Percentiles rank a stretch among this genome's conserved stretches.
phyloP scores from a whole-genome alignment of 1,140 invertebrate genomes.

The Dufourea novaeangliae region DNA sequence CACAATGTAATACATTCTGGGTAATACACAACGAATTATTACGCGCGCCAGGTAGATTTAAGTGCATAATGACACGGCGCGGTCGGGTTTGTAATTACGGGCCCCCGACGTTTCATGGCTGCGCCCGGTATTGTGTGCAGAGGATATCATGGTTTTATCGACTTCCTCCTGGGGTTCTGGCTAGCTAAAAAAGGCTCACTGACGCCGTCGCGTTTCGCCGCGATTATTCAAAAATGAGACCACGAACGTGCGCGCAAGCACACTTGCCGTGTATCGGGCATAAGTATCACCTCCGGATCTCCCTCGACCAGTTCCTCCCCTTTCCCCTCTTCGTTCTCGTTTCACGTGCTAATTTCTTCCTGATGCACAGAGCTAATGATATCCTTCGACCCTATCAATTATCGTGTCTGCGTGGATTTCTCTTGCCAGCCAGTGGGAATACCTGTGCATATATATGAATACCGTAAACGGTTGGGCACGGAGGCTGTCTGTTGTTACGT shows the following conservation, averaged over 20 bases:
- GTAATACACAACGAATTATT: constrained; percentile 33
- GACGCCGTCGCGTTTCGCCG: neutral
- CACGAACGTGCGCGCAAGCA: neutral
- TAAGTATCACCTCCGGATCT: neutral
- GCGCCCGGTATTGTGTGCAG: neutral
- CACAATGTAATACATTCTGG: constrained; percentile 12
- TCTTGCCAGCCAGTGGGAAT: too few species aligned
- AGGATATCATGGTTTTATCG: constrained; percentile 24
- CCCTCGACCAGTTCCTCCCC: too few species aligned
- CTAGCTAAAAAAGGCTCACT: neutral
- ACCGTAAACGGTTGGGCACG: too few species aligned
- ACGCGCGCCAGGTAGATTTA: neutral
- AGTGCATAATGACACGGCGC: constrained; percentile 8
- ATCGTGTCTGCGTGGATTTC: too few species aligned
- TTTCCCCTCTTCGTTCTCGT: too few species aligned
- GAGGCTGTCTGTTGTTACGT: too few species aligned
- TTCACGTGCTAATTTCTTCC: constrained; percentile 31
- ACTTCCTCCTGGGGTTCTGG: constrained; percentile 8
- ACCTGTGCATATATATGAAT: too few species aligned
- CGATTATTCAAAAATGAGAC: constrained; percentile 22
- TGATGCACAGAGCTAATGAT: constrained; percentile 14
- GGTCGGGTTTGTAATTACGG: constrained; percentile 15
- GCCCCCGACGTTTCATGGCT: neutral
- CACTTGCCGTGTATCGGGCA: neutral
- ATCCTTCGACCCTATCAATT: constrained; percentile 16